Percentiles rank a stretch among this genome's conserved stretches.
phyloP scores from a whole-genome alignment of 2,797 vertebrate genomes.

The Mormyrus hasselquistii region DNA sequence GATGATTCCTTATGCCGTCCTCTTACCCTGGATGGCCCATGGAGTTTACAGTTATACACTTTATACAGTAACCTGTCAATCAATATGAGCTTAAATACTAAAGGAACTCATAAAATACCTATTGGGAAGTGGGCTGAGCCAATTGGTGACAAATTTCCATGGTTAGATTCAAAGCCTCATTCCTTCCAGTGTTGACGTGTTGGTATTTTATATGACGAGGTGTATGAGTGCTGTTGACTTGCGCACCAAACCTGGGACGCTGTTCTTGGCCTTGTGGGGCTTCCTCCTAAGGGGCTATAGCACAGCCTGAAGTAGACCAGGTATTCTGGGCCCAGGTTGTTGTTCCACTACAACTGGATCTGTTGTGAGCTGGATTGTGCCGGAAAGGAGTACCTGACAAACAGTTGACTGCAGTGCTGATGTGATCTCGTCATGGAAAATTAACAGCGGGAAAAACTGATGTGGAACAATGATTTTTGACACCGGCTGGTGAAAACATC shows the following conservation, averaged over 20 bases:
- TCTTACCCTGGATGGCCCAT: not conserved
- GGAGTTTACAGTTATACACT: not conserved
- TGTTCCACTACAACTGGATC: not conserved
- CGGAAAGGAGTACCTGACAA: not conserved
- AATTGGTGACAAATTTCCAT: not conserved
- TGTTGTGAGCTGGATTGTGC: not conserved
- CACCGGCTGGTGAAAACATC: slow-evolving; percentile 38
- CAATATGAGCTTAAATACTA: not conserved
- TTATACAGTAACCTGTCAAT: not conserved
- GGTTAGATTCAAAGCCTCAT: not conserved
- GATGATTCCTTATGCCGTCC: not conserved
- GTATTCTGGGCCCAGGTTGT: not conserved
- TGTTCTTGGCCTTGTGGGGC: not conserved
- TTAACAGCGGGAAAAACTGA: slow-evolving; percentile 41
- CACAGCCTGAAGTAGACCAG: not conserved
- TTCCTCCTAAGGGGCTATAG: not conserved
- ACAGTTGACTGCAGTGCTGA: not conserved
- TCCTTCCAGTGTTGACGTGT: not conserved
- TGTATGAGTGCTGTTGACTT: not conserved
- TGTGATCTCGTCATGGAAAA: not conserved
- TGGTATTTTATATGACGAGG: not conserved
- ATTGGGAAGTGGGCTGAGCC: not conserved
- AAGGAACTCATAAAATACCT: not conserved
- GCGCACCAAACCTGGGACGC: not conserved
- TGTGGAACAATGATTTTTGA: slow-evolving; percentile 44